Percentiles rank a stretch among this genome's conserved stretches.
Conservation (phyloP, 2,113 vertebrate species). For the Microcebus lehilahytsara region DNA sequence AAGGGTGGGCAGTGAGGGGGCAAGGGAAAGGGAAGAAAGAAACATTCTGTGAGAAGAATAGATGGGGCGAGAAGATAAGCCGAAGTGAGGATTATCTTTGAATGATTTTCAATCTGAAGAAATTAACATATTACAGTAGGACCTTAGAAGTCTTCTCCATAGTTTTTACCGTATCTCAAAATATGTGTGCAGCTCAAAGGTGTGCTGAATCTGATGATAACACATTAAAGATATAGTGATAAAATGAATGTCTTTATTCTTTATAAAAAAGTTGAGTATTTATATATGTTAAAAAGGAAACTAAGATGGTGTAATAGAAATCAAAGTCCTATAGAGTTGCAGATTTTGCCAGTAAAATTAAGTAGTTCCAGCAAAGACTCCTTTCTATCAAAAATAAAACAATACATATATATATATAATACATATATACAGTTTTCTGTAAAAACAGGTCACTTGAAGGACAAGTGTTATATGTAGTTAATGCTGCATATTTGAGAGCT, state of each 20-base stretch:
- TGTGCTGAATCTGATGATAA: not conserved
- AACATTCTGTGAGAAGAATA: not conserved
- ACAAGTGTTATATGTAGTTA: not conserved
- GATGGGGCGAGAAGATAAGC: not conserved
- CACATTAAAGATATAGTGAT: not conserved
- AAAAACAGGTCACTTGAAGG: not conserved
- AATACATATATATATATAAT: not conserved
- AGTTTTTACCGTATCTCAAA: not conserved
- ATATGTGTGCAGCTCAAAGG: not conserved
- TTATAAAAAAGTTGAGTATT: not conserved
- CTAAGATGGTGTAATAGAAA: not conserved
- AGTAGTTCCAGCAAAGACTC: not conserved
- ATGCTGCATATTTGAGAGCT: not conserved
- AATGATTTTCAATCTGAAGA: not conserved
- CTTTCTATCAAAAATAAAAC: not conserved
- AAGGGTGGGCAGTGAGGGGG: not conserved
- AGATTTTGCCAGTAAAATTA: not conserved
- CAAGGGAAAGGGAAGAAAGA: not conserved
- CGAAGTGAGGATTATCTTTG: not conserved
- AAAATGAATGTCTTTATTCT: not conserved
- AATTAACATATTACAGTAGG: not conserved
- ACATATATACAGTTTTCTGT: not conserved
- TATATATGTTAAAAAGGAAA: not conserved
- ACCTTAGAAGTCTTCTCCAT: not conserved
- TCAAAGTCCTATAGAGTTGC: not conserved